Percentiles rank a stretch among this genome's conserved stretches.
phyloP scores from a whole-genome alignment of 2,888 invertebrate genomes.

The Conus canariensis region DNA sequence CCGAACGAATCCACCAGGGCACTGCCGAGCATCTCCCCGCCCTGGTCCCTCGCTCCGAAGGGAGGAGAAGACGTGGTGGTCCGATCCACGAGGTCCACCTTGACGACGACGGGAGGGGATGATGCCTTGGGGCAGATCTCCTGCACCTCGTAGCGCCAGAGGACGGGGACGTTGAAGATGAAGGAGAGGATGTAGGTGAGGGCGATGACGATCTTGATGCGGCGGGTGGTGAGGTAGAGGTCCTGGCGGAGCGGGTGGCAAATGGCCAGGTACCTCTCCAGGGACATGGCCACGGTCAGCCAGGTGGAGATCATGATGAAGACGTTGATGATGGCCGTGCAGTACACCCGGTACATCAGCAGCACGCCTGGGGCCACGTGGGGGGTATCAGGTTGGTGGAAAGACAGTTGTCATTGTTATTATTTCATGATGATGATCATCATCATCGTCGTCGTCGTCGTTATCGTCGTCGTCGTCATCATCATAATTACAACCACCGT shows the following conservation, averaged over 20 bases:
- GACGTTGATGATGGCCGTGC: conserved; percentile 72
- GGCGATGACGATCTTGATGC: conserved; percentile 83
- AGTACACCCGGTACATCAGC: conserved; percentile 70
- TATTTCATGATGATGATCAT: too few species aligned
- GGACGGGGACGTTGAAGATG: conserved; percentile 84
- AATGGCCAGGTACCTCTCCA: conserved; percentile 87
- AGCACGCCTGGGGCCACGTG: conserved; percentile 48
- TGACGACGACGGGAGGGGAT: too few species aligned
- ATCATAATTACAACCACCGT: too few species aligned
- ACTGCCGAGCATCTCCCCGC: too few species aligned
- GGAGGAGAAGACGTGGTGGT: background rate
- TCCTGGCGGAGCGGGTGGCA: conserved; percentile 86
- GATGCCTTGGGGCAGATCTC: conserved; percentile 35
- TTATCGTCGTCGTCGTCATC: too few species aligned
- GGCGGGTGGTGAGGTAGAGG: conserved; percentile 83
- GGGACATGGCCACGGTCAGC: conserved; percentile 87
- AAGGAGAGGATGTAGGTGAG: conserved; percentile 85
- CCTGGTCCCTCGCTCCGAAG: background rate
- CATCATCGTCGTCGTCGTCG: too few species aligned
- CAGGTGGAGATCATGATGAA: conserved; percentile 86
- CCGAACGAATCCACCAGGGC: background rate
- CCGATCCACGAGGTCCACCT: background rate
- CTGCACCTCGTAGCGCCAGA: conserved; percentile 68
- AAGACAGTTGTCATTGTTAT: background rate
- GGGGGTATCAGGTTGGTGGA: background rate